These are phyloP conservation scores for Calameuta filiformis DNA, from an alignment of 2,888 invertebrate genomes.

Conservation along the genomic window DNA sequence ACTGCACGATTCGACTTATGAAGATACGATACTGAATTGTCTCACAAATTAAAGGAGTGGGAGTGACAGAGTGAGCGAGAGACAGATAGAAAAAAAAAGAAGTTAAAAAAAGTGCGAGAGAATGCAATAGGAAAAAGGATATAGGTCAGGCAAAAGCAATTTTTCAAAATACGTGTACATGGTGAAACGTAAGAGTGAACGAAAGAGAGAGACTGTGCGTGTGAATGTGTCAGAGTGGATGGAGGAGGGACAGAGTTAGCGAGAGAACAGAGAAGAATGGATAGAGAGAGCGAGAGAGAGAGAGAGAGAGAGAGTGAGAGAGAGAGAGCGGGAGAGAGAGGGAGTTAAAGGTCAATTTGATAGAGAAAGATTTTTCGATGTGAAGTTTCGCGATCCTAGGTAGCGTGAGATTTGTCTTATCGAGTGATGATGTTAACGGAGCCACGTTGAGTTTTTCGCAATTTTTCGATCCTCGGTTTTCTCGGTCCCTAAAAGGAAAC, in stretches of 20 bases:
- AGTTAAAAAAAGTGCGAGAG: neutral
- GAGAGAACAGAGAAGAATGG: neutral
- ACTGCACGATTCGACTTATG: neutral
- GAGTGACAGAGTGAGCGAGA: neutral
- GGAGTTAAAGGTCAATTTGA: slow-evolving; percentile 18
- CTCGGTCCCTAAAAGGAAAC: slow-evolving; percentile 43
- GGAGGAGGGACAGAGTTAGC: neutral
- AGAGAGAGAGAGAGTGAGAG: neutral
- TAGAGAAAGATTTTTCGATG: slow-evolving; percentile 11
- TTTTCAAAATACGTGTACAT: neutral
- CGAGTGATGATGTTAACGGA: neutral
- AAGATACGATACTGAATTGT: neutral
- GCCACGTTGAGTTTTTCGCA: slow-evolving; percentile 9
- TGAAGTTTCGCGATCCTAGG: slow-evolving; percentile 28
- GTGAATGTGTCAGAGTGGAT: neutral
- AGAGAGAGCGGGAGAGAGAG: neutral
- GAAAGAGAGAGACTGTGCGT: neutral
- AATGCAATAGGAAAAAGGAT: neutral
- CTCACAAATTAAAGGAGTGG: neutral
- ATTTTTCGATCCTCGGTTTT: slow-evolving; percentile 19
- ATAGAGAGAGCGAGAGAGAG: neutral
- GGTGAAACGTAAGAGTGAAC: neutral
- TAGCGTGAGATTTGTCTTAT: slow-evolving; percentile 1
- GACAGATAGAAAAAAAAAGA: neutral
- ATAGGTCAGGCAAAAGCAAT: neutral